These are phyloP conservation scores for Erynnis tages DNA, from an alignment of 2,888 invertebrate species.

Conservation along the genomic window DNA sequence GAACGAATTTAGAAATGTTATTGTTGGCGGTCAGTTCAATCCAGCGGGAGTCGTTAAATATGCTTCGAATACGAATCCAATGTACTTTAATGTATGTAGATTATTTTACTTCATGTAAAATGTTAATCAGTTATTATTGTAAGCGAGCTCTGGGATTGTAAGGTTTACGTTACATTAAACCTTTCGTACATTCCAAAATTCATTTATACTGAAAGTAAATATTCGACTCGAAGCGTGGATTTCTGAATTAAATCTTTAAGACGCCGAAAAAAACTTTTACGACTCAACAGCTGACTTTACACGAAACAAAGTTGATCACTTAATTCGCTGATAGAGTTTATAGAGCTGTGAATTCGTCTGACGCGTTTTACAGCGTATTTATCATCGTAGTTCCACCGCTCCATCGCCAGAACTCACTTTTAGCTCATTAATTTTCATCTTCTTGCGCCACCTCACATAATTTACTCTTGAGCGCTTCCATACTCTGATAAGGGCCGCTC, in stretches of 20 bases:
- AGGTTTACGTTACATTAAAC: too few relatives aligned
- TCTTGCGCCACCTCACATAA: constrained; percentile 72
- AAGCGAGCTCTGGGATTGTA: too few relatives aligned
- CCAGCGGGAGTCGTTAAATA: neutral
- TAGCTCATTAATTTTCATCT: constrained; percentile 81
- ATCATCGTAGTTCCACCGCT: constrained; percentile 22
- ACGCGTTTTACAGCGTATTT: constrained; percentile 25
- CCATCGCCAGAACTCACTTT: constrained; percentile 48
- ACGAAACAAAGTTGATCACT: constrained; percentile 19
- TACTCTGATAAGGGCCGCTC: constrained; percentile 74
- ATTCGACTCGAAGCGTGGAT: too few relatives aligned
- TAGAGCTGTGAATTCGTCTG: constrained; percentile 21
- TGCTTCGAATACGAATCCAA: neutral
- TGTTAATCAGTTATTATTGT: too few relatives aligned
- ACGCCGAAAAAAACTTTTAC: neutral
- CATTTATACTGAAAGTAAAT: too few relatives aligned
- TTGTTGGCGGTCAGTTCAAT: constrained; percentile 7
- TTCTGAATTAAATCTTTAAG: neutral
- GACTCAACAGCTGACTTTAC: constrained; percentile 14
- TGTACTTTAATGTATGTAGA: neutral
- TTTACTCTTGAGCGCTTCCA: constrained; percentile 77
- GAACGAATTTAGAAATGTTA: constrained; percentile 10
- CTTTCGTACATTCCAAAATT: too few relatives aligned
- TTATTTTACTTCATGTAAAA: too few relatives aligned
- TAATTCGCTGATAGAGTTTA: constrained; percentile 22